Conservation (phyloP, 1,140 invertebrate genomes). For the Eurosta solidaginis region DNA sequence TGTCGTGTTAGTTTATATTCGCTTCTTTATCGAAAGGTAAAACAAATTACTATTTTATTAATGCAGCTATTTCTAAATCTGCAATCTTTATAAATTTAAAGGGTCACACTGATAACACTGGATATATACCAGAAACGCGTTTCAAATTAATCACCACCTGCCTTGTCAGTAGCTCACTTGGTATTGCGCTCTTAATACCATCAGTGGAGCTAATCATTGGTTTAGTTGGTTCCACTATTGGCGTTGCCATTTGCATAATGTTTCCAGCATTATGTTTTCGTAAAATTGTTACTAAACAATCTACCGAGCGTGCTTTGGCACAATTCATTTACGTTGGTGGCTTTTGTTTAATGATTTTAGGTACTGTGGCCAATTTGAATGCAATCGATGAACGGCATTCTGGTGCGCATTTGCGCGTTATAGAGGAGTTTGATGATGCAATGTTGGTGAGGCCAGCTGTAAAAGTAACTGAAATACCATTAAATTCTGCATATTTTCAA, state of each 20-base stretch:
- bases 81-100: conserved; percentile 38
- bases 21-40: conserved; percentile 82
- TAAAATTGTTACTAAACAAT: conserved; percentile 72
- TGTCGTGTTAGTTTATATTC: conserved; percentile 93
- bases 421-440: conserved; percentile 18
- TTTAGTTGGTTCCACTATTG: conserved; percentile 91
- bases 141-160: conserved; percentile 80
- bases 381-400: conserved; percentile 69
- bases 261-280: conserved; percentile 83
- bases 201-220: conserved; percentile 93
- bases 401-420: conserved; percentile 48
- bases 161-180: conserved; percentile 76
- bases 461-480: conserved; percentile 30
- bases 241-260: conserved; percentile 90
- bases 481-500: conserved; percentile 22
- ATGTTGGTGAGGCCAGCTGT: background rate
- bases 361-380: conserved; percentile 84
- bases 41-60: background rate
- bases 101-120: conserved; percentile 57
- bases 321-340: conserved; percentile 78
- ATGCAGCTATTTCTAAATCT: background rate
- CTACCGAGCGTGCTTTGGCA: conserved; percentile 73
- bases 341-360: conserved; percentile 79
- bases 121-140: conserved; percentile 74
- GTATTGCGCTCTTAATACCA: conserved; percentile 78